Percentiles rank a stretch among this genome's conserved stretches.
phyloP scores from a whole-genome alignment of 2,113 vertebrate genomes.

The Guaruba guarouba region DNA sequence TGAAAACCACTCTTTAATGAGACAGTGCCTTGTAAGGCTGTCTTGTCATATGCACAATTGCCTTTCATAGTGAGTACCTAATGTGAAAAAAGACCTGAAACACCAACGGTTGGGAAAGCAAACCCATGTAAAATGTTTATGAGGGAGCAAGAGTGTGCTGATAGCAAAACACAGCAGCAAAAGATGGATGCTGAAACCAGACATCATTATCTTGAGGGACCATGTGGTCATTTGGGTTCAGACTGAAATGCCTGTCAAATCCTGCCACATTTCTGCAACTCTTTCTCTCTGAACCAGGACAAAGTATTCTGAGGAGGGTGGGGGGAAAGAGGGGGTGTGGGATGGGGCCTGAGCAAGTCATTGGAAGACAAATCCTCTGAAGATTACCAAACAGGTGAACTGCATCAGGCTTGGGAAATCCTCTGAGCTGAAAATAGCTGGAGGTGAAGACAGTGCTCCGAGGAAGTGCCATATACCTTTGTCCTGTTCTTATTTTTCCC shows the following conservation, averaged over 20 bases:
- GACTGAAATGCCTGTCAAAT: neutral
- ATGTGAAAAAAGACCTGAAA: neutral
- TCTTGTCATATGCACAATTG: neutral
- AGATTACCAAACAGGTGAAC: neutral
- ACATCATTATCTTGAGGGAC: neutral
- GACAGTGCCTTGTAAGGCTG: neutral
- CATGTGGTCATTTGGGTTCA: neutral
- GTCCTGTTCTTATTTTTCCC: neutral
- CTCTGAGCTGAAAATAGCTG: neutral
- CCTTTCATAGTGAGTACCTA: neutral
- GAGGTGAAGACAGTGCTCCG: neutral
- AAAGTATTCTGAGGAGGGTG: neutral
- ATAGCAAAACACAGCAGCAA: neutral
- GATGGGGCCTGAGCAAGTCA: neutral
- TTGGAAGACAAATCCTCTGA: neutral
- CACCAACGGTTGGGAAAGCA: neutral
- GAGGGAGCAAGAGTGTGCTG: neutral
- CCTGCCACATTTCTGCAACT: neutral
- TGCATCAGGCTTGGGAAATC: neutral
- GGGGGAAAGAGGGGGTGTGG: too few species aligned
- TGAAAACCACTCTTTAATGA: neutral
- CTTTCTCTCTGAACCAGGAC: neutral
- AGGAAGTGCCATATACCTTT: neutral
- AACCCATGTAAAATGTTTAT: neutral
- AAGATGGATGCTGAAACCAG: neutral